Conservation (phyloP, 1,140 invertebrate genomes). For the Drosophila auraria region DNA sequence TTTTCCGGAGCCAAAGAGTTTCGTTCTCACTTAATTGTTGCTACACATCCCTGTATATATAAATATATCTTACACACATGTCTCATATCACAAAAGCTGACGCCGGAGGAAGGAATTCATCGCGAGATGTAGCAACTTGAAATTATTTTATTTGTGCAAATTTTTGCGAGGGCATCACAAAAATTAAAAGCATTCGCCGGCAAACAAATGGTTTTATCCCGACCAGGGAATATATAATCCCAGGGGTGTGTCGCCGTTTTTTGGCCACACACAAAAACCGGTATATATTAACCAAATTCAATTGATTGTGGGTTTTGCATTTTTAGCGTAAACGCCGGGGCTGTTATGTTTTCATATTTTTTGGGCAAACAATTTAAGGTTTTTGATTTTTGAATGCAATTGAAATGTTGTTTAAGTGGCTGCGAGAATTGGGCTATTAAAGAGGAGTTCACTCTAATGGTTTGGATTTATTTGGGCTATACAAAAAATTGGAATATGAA, state of each 20-base stretch:
- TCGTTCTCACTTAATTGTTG: constrained; percentile 68
- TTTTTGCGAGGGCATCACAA: constrained; percentile 23
- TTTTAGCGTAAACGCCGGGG: background rate
- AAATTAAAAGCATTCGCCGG: constrained; percentile 35
- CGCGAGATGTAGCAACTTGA: constrained; percentile 63
- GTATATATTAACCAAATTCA: constrained; percentile 30
- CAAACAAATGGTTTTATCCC: constrained; percentile 16
- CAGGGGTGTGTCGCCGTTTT: constrained; percentile 20
- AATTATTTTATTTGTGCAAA: constrained; percentile 59
- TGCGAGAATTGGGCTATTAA: background rate
- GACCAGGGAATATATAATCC: constrained; percentile 4
- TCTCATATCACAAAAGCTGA: constrained; percentile 55
- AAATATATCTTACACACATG: background rate
- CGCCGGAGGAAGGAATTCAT: constrained; percentile 39
- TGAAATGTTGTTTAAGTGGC: background rate
- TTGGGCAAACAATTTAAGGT: background rate
- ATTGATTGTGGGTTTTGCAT: constrained; percentile 19
- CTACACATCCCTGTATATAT: constrained; percentile 5
- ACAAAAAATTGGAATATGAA: too few relatives aligned
- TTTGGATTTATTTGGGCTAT: background rate
- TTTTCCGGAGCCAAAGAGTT: constrained; percentile 33
- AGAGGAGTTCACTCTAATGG: background rate
- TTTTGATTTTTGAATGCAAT: background rate
- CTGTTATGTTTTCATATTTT: background rate
- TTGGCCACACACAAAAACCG: constrained; percentile 21